Base-by-base conservation (phyloP, 2,888 invertebrate species). In the Aspidiotus rigidus region DNA sequence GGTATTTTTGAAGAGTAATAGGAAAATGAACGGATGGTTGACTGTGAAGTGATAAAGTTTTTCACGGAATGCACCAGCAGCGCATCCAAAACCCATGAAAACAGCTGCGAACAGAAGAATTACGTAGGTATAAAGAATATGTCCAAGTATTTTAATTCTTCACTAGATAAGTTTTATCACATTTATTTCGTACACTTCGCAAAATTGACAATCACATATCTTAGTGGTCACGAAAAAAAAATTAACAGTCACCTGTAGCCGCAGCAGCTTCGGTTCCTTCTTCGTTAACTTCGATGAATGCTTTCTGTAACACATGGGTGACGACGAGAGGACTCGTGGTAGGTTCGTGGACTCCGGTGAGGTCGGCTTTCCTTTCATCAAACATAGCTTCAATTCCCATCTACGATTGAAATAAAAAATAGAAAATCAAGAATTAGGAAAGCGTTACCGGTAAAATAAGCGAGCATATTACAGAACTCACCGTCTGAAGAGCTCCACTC, bases 211-310 rank as follows among this genome's bases (percentile, higher is more conserved):
- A n/a, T n/a, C n/a, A n/a, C n/a, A n/a, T n/a, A n/a, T n/a, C n/a
- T n/a, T n/a, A n/a, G n/a, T n/a, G n/a, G n/a, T 28, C 28, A 17
- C n/a, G 7, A 39, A n/a, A 11, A 28, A 28, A 40, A 16, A 7
- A 42, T 28, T 9, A 17, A 15, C n/a, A 79, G 83, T 82, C 79
- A 89, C 90, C 88, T 67, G 90, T 90, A 15, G 89, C 90, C 5
- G 91, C 89, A 55, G 91, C 87, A 0, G 90, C 89, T 76, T 91
- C 92, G 1, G 89, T 88, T 0, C 93, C 93, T 75, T 91, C 88
- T 77, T 93, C 93, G 77, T 90, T 88, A 0, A 93, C 88, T 75
- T 90, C 88, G 74, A 93, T 86, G 75, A 87, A 89, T 0, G 91
- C 88, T 77, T 93, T 93, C 76, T 93, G 93, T 0, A 90, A 77